These are phyloP conservation scores for Amphiura filiformis DNA, from an alignment of 35 echinoderm and acorn worm genomes.

Conservation along the genomic window DNA sequence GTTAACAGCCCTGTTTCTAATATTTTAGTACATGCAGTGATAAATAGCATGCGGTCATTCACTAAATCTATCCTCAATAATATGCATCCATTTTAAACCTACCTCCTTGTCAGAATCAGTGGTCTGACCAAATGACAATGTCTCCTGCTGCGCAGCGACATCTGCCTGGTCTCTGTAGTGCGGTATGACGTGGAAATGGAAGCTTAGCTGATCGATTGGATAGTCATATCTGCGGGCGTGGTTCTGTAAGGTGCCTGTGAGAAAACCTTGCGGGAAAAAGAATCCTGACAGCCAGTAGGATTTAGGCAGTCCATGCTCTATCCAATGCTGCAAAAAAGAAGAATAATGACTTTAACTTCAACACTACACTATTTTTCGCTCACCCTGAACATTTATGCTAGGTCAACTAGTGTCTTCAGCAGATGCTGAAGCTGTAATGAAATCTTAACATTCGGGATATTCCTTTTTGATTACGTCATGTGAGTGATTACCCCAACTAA, in stretches of 20 bases:
- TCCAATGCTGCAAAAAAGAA: slow-evolving; percentile 75
- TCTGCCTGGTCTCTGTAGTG: slow-evolving; percentile 79
- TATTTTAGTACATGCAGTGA: too few relatives aligned
- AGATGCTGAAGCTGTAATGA: too few relatives aligned
- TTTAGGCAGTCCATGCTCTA: slow-evolving; percentile 83
- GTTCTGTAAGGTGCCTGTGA: slow-evolving; percentile 97
- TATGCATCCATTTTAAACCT: neutral
- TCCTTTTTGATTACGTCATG: too few relatives aligned
- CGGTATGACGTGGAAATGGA: slow-evolving; percentile 81
- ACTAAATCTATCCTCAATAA: neutral
- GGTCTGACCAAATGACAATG: slow-evolving; percentile 78
- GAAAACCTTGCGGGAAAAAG: slow-evolving; percentile 96
- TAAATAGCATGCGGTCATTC: too few relatives aligned
- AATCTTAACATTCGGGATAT: too few relatives aligned
- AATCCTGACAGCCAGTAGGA: slow-evolving; percentile 98
- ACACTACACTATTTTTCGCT: too few relatives aligned
- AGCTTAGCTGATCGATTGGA: slow-evolving; percentile 91
- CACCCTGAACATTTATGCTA: too few relatives aligned
- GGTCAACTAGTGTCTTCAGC: too few relatives aligned
- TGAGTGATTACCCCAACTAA: too few relatives aligned
- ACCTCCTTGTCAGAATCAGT: slow-evolving; percentile 96
- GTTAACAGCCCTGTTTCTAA: too few relatives aligned
- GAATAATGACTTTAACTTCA: neutral
- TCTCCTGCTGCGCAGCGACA: slow-evolving; percentile 77
- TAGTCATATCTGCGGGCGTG: slow-evolving; percentile 95